These are phyloP conservation scores for Parnassius apollo DNA, from an alignment of 2,888 invertebrate species.

Conservation along the genomic window DNA sequence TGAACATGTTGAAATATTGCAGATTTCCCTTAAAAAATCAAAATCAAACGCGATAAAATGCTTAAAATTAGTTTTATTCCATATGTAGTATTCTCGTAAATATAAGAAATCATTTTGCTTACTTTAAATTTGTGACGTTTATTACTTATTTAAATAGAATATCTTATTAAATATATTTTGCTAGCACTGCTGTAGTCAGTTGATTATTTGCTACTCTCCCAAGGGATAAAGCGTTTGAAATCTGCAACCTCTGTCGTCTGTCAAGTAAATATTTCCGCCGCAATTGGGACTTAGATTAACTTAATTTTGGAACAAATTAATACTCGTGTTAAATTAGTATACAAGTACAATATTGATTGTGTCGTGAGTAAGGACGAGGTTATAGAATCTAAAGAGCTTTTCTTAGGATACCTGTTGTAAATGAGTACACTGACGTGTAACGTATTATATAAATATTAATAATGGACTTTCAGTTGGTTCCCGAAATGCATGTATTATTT, in stretches of 20 bases:
- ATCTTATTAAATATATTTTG: neutral
- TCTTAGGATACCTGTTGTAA: neutral
- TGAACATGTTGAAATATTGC: too few relatives aligned
- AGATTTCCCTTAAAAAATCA: too few relatives aligned
- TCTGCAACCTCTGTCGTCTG: slow-evolving; percentile 7
- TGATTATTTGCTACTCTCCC: neutral
- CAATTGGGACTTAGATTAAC: slow-evolving; percentile 3
- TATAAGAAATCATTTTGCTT: too few relatives aligned
- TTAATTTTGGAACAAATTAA: slow-evolving; percentile 5
- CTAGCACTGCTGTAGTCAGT: slow-evolving; percentile 1
- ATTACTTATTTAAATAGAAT: too few relatives aligned
- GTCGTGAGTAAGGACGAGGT: neutral
- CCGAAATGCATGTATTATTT: too few relatives aligned
- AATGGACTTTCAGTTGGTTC: too few relatives aligned
- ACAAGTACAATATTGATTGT: neutral
- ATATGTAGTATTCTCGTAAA: too few relatives aligned
- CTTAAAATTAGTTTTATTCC: too few relatives aligned
- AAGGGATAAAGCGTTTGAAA: slow-evolving; percentile 5
- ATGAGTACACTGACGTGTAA: too few relatives aligned
- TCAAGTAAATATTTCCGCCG: slow-evolving; percentile 10
- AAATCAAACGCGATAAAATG: too few relatives aligned
- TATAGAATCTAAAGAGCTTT: neutral
- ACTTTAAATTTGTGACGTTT: too few relatives aligned
- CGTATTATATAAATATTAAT: too few relatives aligned
- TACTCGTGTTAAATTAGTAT: neutral